phyloP scores from a whole-genome alignment of 2,797 vertebrate species.

The Trichosurus vulpecula region DNA sequence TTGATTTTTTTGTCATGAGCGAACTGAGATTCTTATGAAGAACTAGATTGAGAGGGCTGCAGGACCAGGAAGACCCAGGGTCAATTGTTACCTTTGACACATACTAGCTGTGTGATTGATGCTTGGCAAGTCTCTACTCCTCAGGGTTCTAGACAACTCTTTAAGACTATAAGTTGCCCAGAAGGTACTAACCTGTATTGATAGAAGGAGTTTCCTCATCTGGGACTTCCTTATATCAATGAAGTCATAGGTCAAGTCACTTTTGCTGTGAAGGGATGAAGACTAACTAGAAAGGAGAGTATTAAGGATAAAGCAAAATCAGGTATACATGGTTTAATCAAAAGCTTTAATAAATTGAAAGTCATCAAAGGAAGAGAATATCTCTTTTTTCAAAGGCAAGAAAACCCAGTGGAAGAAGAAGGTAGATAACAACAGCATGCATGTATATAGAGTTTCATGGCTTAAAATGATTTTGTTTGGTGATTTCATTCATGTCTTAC shows the following conservation, averaged over 20 bases:
- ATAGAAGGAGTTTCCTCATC: background rate
- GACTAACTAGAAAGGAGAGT: slow-evolving; percentile 17
- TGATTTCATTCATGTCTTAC: too few relatives aligned
- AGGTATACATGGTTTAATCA: background rate
- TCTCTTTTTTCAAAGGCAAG: slow-evolving; percentile 8
- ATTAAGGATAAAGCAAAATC: background rate
- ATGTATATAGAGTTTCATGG: too few relatives aligned
- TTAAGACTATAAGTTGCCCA: background rate
- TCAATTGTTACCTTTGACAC: too few relatives aligned
- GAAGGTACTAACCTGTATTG: background rate
- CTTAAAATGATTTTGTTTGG: too few relatives aligned
- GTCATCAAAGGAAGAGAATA: background rate
- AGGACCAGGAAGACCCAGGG: too few relatives aligned
- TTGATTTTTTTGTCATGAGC: background rate
- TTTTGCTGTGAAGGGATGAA: background rate
- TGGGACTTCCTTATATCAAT: background rate
- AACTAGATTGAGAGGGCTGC: too few relatives aligned
- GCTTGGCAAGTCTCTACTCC: background rate
- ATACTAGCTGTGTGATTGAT: background rate
- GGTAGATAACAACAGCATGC: background rate
- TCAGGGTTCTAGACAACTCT: background rate
- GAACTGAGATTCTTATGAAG: slow-evolving; percentile 22
- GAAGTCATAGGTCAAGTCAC: background rate
- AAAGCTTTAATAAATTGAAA: background rate
- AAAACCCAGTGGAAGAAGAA: background rate